phyloP scores from a whole-genome alignment of 2,888 invertebrate species.

The Tineola bisselliella region DNA sequence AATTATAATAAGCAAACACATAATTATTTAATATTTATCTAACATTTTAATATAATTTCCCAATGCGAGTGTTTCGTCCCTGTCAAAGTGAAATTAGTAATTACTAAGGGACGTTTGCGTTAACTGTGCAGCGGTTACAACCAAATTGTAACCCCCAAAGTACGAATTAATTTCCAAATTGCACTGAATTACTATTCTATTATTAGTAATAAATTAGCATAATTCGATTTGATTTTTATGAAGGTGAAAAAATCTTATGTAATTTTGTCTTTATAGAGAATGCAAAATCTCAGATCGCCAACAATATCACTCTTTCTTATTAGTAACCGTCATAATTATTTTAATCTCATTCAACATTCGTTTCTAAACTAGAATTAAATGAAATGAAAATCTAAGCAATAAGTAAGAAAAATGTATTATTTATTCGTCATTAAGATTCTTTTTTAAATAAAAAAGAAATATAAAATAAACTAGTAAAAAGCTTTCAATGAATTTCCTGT shows the following conservation, averaged over 20 bases:
- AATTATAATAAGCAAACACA: not conserved
- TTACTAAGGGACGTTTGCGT: not conserved
- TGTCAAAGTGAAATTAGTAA: not conserved
- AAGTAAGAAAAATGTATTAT: not conserved
- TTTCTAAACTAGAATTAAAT: too few relatives aligned
- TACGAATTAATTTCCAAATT: not conserved
- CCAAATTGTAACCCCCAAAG: not conserved
- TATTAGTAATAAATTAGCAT: not conserved
- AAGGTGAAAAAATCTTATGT: too few relatives aligned
- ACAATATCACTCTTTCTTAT: too few relatives aligned
- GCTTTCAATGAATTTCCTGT: constrained; percentile 7
- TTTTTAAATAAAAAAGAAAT: not conserved
- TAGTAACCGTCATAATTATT: too few relatives aligned
- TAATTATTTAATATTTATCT: too few relatives aligned
- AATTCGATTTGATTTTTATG: too few relatives aligned
- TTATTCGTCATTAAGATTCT: not conserved
- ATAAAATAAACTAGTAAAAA: not conserved
- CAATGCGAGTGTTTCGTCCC: not conserved
- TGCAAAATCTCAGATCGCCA: too few relatives aligned
- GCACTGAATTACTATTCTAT: not conserved
- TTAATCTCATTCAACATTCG: too few relatives aligned
- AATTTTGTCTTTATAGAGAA: too few relatives aligned
- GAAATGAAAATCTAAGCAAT: too few relatives aligned
- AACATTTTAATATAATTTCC: not conserved
- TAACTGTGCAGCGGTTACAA: not conserved